phyloP scores from a whole-genome alignment of 2,797 vertebrate species.

The Parotocinclus haroldoi region DNA sequence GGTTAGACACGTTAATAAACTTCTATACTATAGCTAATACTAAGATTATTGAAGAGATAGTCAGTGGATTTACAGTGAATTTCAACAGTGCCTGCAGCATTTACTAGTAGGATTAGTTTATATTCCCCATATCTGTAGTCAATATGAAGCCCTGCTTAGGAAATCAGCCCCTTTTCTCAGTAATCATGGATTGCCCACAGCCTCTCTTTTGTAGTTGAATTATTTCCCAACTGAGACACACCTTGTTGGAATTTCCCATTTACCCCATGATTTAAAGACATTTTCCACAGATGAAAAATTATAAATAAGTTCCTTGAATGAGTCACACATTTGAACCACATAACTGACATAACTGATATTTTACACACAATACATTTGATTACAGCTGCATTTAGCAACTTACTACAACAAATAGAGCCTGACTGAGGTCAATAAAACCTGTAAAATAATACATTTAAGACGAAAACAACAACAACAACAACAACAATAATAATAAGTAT shows the following conservation, averaged over 20 bases:
- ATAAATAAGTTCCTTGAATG: not conserved
- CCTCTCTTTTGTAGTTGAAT: slow-evolving; percentile 40
- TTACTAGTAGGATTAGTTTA: slow-evolving; percentile 43
- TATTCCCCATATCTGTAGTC: slow-evolving; percentile 42
- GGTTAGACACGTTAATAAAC: slow-evolving; percentile 36
- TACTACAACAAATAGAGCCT: too few relatives aligned
- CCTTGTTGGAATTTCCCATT: slow-evolving; percentile 28
- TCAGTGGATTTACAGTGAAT: slow-evolving; percentile 22
- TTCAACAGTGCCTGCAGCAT: slow-evolving; percentile 28
- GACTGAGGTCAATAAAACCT: too few relatives aligned
- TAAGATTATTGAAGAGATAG: slow-evolving; percentile 20
- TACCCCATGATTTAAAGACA: not conserved
- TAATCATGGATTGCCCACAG: slow-evolving; percentile 35
- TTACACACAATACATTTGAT: too few relatives aligned
- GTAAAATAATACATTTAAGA: too few relatives aligned
- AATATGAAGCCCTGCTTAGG: slow-evolving; percentile 37
- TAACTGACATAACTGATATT: too few relatives aligned
- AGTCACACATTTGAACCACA: too few relatives aligned
- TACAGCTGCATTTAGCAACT: too few relatives aligned
- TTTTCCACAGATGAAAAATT: slow-evolving; percentile 8
- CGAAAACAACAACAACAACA: too few relatives aligned
- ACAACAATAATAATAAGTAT: too few relatives aligned
- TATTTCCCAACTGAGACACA: slow-evolving; percentile 18
- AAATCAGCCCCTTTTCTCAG: slow-evolving; percentile 24
- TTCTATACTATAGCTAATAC: slow-evolving; percentile 24